A percentile compares a stretch with the other conserved stretches of the same genome.
Evolutionary conservation across 35 echinoderm and acorn worm genomes (phyloP).

Genomic region (Amphiura filiformis): DNA sequence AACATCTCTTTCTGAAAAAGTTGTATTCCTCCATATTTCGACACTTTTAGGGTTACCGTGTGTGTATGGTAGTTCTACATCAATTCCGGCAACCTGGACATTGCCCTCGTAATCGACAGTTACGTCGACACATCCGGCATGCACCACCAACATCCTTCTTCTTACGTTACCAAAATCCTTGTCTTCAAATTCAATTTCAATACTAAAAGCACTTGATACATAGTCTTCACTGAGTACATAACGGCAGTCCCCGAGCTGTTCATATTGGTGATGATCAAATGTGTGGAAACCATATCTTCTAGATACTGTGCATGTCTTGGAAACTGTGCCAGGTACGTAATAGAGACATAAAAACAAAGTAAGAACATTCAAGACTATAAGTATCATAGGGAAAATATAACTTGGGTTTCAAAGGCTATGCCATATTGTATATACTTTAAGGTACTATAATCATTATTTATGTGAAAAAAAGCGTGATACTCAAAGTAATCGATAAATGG

Average conservation of each 20-base stretch:
- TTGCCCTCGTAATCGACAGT: constrained; percentile 36
- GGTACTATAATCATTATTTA: too few species aligned
- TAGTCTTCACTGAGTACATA: constrained; percentile 57
- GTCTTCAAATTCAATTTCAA: constrained; percentile 46
- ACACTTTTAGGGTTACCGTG: constrained; percentile 38
- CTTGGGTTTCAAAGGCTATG: too few species aligned
- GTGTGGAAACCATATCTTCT: not conserved
- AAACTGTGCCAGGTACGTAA: too few species aligned
- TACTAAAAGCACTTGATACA: constrained; percentile 26
- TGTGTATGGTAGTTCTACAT: constrained; percentile 44
- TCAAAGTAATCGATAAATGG: too few species aligned
- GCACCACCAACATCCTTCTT: constrained; percentile 14
- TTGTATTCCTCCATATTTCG: not conserved
- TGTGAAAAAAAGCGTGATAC: too few species aligned
- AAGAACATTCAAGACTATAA: not conserved
- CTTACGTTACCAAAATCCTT: not conserved
- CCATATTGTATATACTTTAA: too few species aligned
- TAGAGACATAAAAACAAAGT: not conserved
- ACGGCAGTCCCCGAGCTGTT: constrained; percentile 37
- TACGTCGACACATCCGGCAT: constrained; percentile 53
- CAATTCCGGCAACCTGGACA: constrained; percentile 42
- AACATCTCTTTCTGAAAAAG: not conserved
- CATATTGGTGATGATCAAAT: constrained; percentile 23
- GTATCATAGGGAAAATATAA: too few species aligned
- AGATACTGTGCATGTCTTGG: constrained; percentile 35